Evolutionary conservation across 2,888 invertebrate species (phyloP), one percentile per base, ranked within the genome.

Genomic region (Melitaea athalia): DNA sequence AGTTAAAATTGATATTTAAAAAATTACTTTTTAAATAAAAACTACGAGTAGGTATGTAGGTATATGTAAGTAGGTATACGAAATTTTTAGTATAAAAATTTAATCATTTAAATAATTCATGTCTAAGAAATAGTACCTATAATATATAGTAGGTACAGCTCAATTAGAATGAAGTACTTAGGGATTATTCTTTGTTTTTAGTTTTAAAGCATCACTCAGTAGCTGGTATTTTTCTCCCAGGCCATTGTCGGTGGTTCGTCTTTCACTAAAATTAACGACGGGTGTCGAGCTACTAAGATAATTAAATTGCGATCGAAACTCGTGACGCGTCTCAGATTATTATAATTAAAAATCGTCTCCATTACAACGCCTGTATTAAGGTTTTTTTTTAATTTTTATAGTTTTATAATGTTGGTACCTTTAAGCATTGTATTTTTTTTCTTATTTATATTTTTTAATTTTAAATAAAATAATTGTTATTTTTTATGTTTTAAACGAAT

Each of bases 191-290:
- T 24, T 52, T 52, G 10, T 12, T 52, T 12, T 24, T 24, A 55
- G 5, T 14, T 11, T 31, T 55, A 55, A 33, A 57, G 38, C 57
- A 42, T 57, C 42, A 57, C 31, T 53, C 53, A 12, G 53, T 55
- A 55, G 33, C 53, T 33, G 31, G 33, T 17, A 7, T 6, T 14
- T 47, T 60, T 60, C 47, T 38, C 60, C 45, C 52, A 61, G 55
- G 14, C 66, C 38, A 55, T 38, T 62, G 55, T 61, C 62, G 49
- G 57, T 14, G 47, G 62, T 69, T 81, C 78, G 63, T 52, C 68
- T 81, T 80, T 75, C 80, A 76, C 75, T 77, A 77, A 82, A 81
- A 82, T 80, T 79, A 83, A 81, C 79, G 79, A 78, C 73, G 75
- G 71, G 74, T 81, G 75, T 77, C 77, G 77, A 70, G 72, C 70